Conservation (phyloP, 1,140 invertebrate species). For the Neotoxoptera formosana region DNA sequence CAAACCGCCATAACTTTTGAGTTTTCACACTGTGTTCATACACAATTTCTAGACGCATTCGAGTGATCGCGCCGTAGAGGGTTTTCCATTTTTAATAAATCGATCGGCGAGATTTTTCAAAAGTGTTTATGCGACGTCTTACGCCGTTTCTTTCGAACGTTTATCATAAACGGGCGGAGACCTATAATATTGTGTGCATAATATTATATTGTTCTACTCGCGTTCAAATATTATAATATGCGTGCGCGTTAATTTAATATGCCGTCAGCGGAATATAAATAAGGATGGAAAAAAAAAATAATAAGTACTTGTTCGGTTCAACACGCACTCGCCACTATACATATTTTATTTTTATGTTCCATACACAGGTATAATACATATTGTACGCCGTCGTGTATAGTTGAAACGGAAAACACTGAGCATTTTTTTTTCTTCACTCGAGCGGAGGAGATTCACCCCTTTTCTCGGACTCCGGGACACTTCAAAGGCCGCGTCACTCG, state of each 20-base stretch:
- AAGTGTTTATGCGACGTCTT: neutral
- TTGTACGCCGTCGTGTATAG: neutral
- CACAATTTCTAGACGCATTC: neutral
- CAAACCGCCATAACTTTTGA: neutral
- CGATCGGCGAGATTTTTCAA: neutral
- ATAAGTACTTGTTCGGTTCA: slow-evolving; percentile 20
- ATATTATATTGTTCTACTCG: neutral
- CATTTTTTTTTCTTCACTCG: neutral
- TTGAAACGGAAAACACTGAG: neutral
- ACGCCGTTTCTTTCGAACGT: neutral
- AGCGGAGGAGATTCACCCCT: neutral
- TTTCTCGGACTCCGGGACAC: neutral
- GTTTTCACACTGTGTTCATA: neutral
- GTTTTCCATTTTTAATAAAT: neutral
- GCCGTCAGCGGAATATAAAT: neutral
- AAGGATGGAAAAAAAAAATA: neutral
- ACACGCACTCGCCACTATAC: neutral
- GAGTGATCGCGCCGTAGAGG: neutral
- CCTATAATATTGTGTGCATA: neutral
- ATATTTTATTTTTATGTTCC: neutral
- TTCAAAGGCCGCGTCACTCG: neutral
- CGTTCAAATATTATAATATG: neutral
- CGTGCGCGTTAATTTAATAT: slow-evolving; percentile 16
- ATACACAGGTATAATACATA: too few species aligned
- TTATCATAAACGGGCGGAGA: neutral